A percentile compares a stretch with the other conserved stretches of the same genome.
These are phyloP conservation scores for Dascyllus trimaculatus DNA, from an alignment of 2,113 vertebrate genomes.

Conservation along the genomic window DNA sequence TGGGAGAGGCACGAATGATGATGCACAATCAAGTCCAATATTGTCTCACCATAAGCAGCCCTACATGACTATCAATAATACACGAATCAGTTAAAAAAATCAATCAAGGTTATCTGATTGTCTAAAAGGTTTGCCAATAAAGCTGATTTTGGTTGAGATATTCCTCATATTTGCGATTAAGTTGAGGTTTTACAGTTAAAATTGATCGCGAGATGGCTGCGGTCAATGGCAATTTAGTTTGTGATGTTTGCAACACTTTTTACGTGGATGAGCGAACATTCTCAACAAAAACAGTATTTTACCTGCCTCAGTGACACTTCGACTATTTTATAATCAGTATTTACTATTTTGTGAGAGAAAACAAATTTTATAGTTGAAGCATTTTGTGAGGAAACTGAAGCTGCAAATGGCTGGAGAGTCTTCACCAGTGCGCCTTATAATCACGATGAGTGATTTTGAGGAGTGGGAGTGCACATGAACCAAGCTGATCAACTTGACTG, in stretches of 20 bases:
- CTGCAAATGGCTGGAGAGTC: neutral
- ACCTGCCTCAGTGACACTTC: too few species aligned
- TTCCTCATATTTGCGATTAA: conserved; percentile 14
- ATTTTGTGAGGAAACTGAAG: neutral
- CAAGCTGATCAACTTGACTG: conserved; percentile 52
- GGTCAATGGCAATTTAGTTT: conserved; percentile 1
- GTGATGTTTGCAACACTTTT: neutral
- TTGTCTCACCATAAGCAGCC: conserved; percentile 45
- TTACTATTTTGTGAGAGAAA: neutral
- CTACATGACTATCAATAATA: conserved; percentile 37
- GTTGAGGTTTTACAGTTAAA: conserved; percentile 16
- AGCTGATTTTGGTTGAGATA: conserved; percentile 24
- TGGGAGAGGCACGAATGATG: conserved; percentile 47
- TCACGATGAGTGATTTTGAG: conserved; percentile 40
- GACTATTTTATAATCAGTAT: neutral
- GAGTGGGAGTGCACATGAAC: conserved; percentile 37
- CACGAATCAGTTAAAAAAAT: conserved; percentile 35
- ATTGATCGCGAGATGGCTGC: neutral
- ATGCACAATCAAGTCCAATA: conserved; percentile 51
- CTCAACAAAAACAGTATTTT: too few species aligned
- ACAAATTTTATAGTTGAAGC: neutral
- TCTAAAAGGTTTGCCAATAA: conserved; percentile 57
- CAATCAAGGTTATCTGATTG: conserved; percentile 38
- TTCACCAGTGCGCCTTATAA: neutral
- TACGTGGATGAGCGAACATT: neutral